These are phyloP conservation scores for Drosophila tristis DNA, from an alignment of 1,140 invertebrate genomes.

Conservation along the genomic window DNA sequence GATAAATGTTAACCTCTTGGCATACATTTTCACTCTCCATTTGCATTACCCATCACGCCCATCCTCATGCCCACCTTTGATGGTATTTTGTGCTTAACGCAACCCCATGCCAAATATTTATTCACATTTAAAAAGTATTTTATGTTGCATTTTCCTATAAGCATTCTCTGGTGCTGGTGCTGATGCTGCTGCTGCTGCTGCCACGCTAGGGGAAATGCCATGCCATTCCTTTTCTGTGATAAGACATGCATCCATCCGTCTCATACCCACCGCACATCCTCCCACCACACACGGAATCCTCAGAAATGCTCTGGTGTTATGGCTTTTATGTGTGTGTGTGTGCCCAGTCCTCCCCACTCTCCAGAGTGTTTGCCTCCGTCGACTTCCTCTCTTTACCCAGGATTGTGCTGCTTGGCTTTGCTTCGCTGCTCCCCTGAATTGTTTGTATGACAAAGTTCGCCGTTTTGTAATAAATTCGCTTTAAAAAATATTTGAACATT, in stretches of 20 bases:
- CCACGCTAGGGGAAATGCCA: constrained; percentile 42
- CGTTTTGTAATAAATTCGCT: constrained; percentile 73
- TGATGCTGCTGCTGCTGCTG: constrained; percentile 11
- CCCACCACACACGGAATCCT: too few species aligned
- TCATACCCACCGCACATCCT: neutral
- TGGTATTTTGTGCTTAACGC: constrained; percentile 19
- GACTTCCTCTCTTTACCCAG: too few species aligned
- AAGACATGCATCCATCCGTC: constrained; percentile 69
- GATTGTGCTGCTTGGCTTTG: neutral
- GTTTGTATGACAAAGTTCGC: constrained; percentile 77
- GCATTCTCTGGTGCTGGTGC: constrained; percentile 43
- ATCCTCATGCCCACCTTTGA: constrained; percentile 16
- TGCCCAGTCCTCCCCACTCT: constrained; percentile 1
- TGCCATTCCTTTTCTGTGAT: constrained; percentile 52
- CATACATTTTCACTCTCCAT: constrained; percentile 48
- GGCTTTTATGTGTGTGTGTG: constrained; percentile 54
- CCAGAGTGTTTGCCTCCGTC: constrained; percentile 50
- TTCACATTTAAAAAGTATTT: constrained; percentile 78
- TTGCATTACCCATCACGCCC: constrained; percentile 29
- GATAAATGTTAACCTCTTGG: constrained; percentile 32
- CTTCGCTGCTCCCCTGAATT: constrained; percentile 37
- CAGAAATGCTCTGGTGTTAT: constrained; percentile 8
- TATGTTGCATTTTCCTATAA: constrained; percentile 75
- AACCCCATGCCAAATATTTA: constrained; percentile 66
- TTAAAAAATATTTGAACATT: constrained; percentile 72